phyloP scores from a whole-genome alignment of 2,888 invertebrate species.

The Imbricaverruca yamaguchii region DNA sequence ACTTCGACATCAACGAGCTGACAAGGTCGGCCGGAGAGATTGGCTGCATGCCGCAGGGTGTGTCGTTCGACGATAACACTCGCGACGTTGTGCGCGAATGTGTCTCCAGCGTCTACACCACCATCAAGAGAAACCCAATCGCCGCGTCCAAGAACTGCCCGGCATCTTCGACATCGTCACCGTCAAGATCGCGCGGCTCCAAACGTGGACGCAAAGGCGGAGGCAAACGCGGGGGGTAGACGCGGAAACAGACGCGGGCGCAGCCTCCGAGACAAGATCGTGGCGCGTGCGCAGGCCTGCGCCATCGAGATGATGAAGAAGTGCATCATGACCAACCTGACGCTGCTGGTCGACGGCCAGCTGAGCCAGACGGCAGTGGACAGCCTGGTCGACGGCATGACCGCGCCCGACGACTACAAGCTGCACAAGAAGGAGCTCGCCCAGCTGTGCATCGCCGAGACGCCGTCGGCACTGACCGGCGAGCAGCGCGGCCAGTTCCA shows the following conservation, averaged over 20 bases:
- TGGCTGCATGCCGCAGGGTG: neutral
- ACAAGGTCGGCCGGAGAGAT: neutral
- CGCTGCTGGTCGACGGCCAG: neutral
- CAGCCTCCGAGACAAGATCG: neutral
- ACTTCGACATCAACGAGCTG: slow-evolving; percentile 3
- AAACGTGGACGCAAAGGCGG: too few relatives aligned
- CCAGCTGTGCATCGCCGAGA: neutral
- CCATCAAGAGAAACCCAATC: too few relatives aligned
- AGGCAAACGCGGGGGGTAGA: too few relatives aligned
- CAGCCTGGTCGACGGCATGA: neutral
- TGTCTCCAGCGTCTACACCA: neutral
- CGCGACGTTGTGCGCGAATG: neutral
- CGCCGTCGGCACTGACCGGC: neutral
- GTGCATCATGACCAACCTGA: neutral
- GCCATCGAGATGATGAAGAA: neutral
- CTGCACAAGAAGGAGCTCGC: neutral
- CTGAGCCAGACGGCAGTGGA: neutral
- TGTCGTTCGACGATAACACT: neutral
- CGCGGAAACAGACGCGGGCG: neutral
- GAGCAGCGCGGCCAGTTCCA: neutral
- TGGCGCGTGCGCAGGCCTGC: neutral
- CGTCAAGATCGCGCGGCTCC: too few relatives aligned
- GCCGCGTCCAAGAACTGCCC: too few relatives aligned
- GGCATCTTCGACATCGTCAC: too few relatives aligned
- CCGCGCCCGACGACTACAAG: slow-evolving; percentile 6